Percentiles rank a stretch among this genome's conserved stretches.
phyloP scores from a whole-genome alignment of 2,797 vertebrate genomes.

The Neosalanx taihuensis region DNA sequence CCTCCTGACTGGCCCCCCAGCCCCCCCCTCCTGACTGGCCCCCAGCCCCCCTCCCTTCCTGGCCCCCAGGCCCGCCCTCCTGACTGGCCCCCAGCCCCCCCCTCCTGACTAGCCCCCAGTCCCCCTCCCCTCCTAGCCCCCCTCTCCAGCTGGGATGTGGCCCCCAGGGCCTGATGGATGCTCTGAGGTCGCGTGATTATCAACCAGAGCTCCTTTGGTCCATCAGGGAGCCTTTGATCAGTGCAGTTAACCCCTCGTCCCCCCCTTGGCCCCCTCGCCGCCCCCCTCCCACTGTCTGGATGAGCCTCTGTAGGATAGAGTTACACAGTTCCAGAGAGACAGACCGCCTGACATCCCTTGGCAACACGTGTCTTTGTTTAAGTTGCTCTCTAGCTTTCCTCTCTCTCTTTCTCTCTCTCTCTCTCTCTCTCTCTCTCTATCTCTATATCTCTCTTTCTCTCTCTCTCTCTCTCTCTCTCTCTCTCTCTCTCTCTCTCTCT shows the following conservation, averaged over 20 bases:
- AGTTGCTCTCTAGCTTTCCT: slow-evolving; percentile 31
- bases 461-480: too few species aligned
- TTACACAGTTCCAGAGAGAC: slow-evolving; percentile 64
- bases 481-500: too few species aligned
- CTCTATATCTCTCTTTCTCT: slow-evolving; percentile 3
- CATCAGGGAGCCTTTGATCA: slow-evolving; percentile 64
- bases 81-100: slow-evolving; percentile 36
- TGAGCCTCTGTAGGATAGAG: slow-evolving; percentile 65
- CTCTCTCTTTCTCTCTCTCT: slow-evolving; percentile 23
- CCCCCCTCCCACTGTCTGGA: slow-evolving; percentile 40
- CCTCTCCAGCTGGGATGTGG: slow-evolving; percentile 13
- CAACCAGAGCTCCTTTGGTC: slow-evolving; percentile 56
- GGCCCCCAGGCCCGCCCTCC: slow-evolving; percentile 36
- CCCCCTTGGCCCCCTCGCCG: slow-evolving; percentile 13
- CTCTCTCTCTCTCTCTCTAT: slow-evolving; percentile 39
- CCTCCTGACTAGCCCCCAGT: slow-evolving; percentile 40
- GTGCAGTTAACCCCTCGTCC: slow-evolving; percentile 66
- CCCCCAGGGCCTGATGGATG: slow-evolving; percentile 64
- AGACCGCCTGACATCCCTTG: slow-evolving; percentile 64
- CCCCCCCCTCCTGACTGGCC: slow-evolving; percentile 21
- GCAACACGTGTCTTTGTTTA: slow-evolving; percentile 78
- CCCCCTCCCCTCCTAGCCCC: slow-evolving; percentile 33
- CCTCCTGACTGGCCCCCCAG: background rate
- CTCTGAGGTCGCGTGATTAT: slow-evolving; percentile 63
- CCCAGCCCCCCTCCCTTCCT: background rate